These are phyloP conservation scores for Ditula angustiorana DNA, from an alignment of 2,888 invertebrate genomes.

Conservation along the genomic window DNA sequence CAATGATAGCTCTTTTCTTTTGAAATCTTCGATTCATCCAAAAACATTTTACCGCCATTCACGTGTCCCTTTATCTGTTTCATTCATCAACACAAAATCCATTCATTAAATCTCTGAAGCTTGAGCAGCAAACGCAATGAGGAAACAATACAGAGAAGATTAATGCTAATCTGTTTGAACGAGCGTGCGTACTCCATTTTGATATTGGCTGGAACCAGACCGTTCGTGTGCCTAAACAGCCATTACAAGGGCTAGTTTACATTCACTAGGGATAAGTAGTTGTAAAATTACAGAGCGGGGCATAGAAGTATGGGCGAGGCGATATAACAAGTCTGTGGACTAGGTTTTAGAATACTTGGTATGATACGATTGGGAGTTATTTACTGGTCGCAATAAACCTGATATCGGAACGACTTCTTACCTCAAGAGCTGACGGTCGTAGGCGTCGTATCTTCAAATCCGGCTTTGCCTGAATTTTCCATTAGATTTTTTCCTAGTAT, in stretches of 20 bases:
- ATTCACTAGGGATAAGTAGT: constrained; percentile 45
- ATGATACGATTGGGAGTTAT: no score
- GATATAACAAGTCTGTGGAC: neutral
- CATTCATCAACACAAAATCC: constrained; percentile 22
- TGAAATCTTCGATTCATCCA: neutral
- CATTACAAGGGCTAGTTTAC: constrained; percentile 47
- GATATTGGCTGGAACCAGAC: constrained; percentile 37
- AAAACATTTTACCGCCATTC: neutral
- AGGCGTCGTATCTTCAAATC: no score
- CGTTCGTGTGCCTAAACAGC: constrained; percentile 40
- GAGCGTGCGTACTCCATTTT: constrained; percentile 40
- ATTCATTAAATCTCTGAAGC: constrained; percentile 29
- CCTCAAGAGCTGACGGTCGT: no score
- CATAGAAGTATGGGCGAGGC: constrained; percentile 12
- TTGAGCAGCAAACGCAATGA: constrained; percentile 34
- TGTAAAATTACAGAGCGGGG: constrained; percentile 28
- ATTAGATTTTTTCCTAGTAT: no score
- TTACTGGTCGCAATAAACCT: no score
- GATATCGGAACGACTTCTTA: neutral
- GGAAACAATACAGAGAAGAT: constrained; percentile 36
- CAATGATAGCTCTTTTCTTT: no score
- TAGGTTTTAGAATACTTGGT: neutral
- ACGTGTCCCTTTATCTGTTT: neutral
- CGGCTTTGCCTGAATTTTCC: no score
- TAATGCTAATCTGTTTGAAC: constrained; percentile 36